A percentile compares a stretch with the other conserved stretches of the same genome.
Evolutionary conservation across 2,888 invertebrate genomes (phyloP).

Genomic region (Lasioglossum pauxillum): DNA sequence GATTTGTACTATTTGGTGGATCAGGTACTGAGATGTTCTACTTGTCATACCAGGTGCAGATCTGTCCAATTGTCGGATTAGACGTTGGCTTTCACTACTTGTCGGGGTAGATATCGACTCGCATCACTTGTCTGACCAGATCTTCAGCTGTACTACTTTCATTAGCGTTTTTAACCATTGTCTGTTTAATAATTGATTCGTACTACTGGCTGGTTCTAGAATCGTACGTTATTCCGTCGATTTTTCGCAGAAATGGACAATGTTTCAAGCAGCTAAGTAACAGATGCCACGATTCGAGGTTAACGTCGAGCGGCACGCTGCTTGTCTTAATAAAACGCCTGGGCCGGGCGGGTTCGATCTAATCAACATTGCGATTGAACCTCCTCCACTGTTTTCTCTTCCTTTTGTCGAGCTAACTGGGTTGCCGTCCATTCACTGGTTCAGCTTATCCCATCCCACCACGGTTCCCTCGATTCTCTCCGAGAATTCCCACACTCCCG

Average conservation of each 20-base stretch:
- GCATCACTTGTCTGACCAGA: neutral
- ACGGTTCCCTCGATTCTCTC: slow-evolving; percentile 13
- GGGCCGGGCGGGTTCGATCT: slow-evolving; percentile 12
- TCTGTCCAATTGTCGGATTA: neutral
- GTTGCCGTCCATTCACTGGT: slow-evolving; percentile 35
- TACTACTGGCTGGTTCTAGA: neutral
- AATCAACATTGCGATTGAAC: slow-evolving; percentile 40
- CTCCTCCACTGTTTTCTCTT: slow-evolving; percentile 12
- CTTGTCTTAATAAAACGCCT: slow-evolving; percentile 46
- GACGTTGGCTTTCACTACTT: neutral
- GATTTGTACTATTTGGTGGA: neutral
- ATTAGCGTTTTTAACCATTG: neutral
- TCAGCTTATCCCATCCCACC: slow-evolving; percentile 6
- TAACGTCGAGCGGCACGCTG: neutral
- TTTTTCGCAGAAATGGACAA: neutral
- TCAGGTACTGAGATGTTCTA: neutral
- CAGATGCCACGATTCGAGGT: neutral
- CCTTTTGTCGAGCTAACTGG: slow-evolving; percentile 35
- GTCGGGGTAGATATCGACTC: neutral
- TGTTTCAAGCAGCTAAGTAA: neutral
- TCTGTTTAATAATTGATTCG: neutral
- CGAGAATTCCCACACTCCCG: neutral
- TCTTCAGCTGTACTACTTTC: neutral
- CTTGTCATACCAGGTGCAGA: neutral
- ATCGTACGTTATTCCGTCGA: too few relatives aligned